Evolutionary conservation across 2,888 invertebrate species (phyloP).

Genomic region (Andrena flavipes): DNA sequence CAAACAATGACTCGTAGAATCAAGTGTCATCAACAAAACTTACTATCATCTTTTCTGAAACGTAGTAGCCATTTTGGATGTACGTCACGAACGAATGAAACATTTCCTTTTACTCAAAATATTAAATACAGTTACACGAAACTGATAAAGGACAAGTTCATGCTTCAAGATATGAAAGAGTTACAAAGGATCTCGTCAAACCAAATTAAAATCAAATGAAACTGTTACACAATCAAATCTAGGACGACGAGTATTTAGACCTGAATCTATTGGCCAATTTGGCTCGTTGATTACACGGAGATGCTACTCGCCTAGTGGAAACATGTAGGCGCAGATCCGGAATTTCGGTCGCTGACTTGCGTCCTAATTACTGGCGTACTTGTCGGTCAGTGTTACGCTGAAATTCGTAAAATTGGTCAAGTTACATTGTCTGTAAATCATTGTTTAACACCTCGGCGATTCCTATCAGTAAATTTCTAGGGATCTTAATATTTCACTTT

Average conservation of each 20-base stretch:
- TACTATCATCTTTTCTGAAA: no score
- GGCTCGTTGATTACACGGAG: constrained; percentile 5
- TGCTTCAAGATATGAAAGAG: no score
- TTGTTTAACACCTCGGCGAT: constrained; percentile 13
- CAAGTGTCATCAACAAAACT: no score
- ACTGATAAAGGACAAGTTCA: no score
- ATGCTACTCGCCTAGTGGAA: constrained; percentile 17
- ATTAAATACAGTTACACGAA: no score
- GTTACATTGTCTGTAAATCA: no score
- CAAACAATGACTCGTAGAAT: no score
- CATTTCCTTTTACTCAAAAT: no score
- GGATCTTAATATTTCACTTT: background rate
- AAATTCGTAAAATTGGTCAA: constrained; percentile 28
- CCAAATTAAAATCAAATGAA: background rate
- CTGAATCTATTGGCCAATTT: constrained; percentile 34
- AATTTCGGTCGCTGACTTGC: constrained; percentile 38
- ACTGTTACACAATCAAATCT: background rate
- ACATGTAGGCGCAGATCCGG: background rate
- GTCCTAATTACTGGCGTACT: constrained; percentile 34
- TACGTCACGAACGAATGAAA: no score
- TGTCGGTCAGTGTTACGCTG: constrained; percentile 16
- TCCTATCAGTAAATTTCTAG: background rate
- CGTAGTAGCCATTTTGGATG: no score
- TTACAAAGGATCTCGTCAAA: background rate
- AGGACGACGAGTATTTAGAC: background rate